These are phyloP conservation scores for Lordiphosa collinella DNA, from an alignment of 1,140 invertebrate genomes.

Conservation along the genomic window DNA sequence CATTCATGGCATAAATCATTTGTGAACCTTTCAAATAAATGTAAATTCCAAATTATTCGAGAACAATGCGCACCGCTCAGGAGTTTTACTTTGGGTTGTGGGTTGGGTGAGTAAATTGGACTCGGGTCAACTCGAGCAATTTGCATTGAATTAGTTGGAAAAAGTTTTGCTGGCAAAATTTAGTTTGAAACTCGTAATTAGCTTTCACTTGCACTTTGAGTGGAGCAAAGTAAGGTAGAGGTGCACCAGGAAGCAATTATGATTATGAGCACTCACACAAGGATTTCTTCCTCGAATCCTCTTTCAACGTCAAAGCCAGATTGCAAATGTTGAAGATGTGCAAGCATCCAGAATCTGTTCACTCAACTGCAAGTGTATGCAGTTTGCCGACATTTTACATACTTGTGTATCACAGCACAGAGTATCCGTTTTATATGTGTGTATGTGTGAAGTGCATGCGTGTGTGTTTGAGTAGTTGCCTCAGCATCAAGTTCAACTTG, in stretches of 20 bases:
- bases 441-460: not conserved
- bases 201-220: constrained; percentile 14
- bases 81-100: not conserved
- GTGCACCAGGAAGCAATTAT: constrained; percentile 7
- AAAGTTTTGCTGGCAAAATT: constrained; percentile 11
- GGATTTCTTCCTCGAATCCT: too few relatives aligned
- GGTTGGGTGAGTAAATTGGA: constrained; percentile 19
- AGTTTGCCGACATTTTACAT: constrained; percentile 12
- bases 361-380: constrained; percentile 34
- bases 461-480: constrained; percentile 1
- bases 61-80: too few relatives aligned
- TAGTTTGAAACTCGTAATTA: constrained; percentile 36
- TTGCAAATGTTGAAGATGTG: not conserved
- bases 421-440: constrained; percentile 20
- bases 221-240: too few relatives aligned
- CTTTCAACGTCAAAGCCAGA: constrained; percentile 22
- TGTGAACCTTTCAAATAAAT: too few relatives aligned
- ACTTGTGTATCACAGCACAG: constrained; percentile 15
- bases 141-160: constrained; percentile 37
- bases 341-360: constrained; percentile 35
- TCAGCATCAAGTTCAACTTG: constrained; percentile 46
- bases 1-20: too few relatives aligned
- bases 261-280: constrained; percentile 14
- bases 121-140: constrained; percentile 8
- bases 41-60: too few relatives aligned